Base-by-base conservation (phyloP, 2,888 invertebrate species). In the Pardosa pseudoannulata region DNA sequence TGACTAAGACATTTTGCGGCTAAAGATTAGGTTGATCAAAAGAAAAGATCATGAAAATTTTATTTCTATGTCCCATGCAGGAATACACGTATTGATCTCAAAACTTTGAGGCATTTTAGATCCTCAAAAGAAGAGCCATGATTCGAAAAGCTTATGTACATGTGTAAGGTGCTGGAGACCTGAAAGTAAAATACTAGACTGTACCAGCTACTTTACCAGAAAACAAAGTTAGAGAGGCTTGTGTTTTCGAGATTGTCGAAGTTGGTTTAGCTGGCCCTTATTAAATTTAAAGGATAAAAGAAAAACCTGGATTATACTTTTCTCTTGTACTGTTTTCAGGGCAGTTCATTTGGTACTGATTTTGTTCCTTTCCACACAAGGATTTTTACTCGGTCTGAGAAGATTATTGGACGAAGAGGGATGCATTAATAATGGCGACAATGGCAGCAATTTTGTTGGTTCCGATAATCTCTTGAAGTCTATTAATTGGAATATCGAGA, bases 311-410 rank as follows among this genome's bases (percentile, higher is more conserved):
- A 13, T 71, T 16, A 13, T 16, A 13, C 0, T 71, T 28, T 39
- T 71, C 28, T 41, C 46, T 3, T 71, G 46, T 46, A 28, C 71
- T 41, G 71, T 29, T 28, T 71, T 27, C n/a, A 71, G 71, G 39
- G 71, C 29, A 29, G n/a, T 46, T 0, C 46, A 71, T 41, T 3
- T 70, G 16, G 41, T 41, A 41, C 27, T 41, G 2, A 16, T 16
- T 2, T 6, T 16, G 1, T 16, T 16, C 16, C 16, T 46, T 2
- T 46, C 46, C 2, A 70, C 39, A 9, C 27, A 70, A 13, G 9
- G 28, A 23, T 70, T 71, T 39, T 71, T 71, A 28, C 28, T 23
- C 6, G 41, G 9, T 11, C 7, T 71, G 9, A 6, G 46, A 2
- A 7, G 46, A 16, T 70, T 23, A 31, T 67, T 31, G 67, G 9